Conservation (phyloP, 2,888 invertebrate species). For the Hartigia nigra region DNA sequence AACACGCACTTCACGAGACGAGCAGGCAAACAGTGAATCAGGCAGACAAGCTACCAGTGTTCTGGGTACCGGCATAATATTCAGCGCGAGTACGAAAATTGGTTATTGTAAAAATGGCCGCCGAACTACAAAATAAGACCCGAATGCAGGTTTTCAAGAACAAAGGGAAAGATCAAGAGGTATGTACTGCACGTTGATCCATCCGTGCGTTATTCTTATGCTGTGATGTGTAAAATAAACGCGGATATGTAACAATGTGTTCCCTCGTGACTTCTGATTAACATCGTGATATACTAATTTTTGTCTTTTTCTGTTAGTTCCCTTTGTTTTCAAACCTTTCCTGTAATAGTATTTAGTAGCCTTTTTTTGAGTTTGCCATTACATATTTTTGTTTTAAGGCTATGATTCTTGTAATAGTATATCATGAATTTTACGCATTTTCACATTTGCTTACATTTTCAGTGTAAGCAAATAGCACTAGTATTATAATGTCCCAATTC, state of each 20-base stretch:
- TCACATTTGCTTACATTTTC: too few species aligned
- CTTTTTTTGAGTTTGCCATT: not conserved
- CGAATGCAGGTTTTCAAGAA: constrained; percentile 97
- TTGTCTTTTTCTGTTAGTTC: not conserved
- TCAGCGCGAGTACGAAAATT: constrained; percentile 42
- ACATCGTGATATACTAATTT: not conserved
- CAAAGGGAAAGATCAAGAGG: constrained; percentile 99
- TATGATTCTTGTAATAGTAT: not conserved
- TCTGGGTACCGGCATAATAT: constrained; percentile 51
- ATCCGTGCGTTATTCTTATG: not conserved
- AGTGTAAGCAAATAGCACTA: not conserved
- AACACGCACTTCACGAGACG: not conserved
- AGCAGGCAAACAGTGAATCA: not conserved
- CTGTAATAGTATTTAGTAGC: not conserved
- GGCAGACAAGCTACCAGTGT: not conserved
- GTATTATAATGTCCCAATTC: not conserved
- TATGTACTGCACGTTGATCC: constrained; percentile 70
- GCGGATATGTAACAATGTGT: not conserved
- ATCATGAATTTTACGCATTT: not conserved
- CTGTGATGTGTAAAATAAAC: not conserved
- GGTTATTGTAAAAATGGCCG: constrained; percentile 76
- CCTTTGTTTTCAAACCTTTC: not conserved
- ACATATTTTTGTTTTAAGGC: not conserved
- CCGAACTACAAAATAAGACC: constrained; percentile 81
- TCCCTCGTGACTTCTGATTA: not conserved